Conservation (phyloP, 2,888 invertebrate genomes). For the Caenorhabditis uteleia region DNA sequence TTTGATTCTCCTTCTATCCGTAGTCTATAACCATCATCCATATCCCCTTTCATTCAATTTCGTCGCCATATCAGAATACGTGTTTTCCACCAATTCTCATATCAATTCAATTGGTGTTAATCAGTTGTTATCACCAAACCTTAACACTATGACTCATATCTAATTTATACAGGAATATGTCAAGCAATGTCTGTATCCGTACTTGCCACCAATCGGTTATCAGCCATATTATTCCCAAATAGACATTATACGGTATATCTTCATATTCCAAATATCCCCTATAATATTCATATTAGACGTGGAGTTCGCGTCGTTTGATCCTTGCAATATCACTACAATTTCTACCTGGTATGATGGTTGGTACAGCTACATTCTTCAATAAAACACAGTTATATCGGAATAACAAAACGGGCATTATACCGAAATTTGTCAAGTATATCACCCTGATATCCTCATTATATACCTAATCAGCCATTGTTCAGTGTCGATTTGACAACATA, state of each 20-base stretch:
- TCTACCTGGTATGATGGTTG: conserved; percentile 9
- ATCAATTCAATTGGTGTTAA: too few species aligned
- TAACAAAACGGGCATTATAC: conserved; percentile 14
- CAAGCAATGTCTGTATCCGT: conserved; percentile 32
- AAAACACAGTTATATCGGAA: conserved; percentile 13
- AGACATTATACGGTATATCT: conserved; percentile 18
- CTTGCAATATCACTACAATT: conserved; percentile 24
- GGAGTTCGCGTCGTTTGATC: conserved; percentile 13
- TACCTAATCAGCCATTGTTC: too few species aligned
- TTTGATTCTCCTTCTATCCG: too few species aligned
- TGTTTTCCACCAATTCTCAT: too few species aligned
- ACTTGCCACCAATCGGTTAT: conserved; percentile 25
- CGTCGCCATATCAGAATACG: too few species aligned
- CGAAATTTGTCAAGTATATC: conserved; percentile 30
- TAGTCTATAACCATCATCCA: too few species aligned
- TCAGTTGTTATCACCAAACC: background rate
- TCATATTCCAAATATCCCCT: too few species aligned
- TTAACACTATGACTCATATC: background rate
- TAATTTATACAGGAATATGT: conserved; percentile 28
- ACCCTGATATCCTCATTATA: too few species aligned
- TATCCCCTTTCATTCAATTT: too few species aligned
- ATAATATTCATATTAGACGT: too few species aligned
- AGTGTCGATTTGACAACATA: conserved; percentile 11
- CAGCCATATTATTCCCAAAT: conserved; percentile 26
- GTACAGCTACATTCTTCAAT: conserved; percentile 20